Base-by-base conservation (phyloP, 2,888 invertebrate species). In the Limenitis camilla region DNA sequence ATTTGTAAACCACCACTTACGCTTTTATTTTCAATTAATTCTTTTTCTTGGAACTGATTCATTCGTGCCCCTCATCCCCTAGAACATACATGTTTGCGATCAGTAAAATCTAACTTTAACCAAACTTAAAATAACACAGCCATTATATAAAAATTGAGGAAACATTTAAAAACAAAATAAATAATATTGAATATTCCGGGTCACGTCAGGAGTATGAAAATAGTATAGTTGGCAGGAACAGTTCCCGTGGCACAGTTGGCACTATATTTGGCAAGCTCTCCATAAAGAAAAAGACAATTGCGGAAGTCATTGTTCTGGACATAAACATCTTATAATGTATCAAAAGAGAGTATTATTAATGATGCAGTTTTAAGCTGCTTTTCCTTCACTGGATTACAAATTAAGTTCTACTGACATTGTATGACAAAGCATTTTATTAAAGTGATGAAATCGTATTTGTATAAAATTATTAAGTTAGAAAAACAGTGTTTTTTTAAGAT, bases 241-340 rank as follows among this genome's bases (percentile, higher is more conserved):
- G 61, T 63, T 61, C 65, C 61, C 62, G 65, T 73, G 75, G 73
- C 78, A 74, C 65, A 71, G 67, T 74, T 75, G 72, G 69, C 70
- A 66, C 53, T 49, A 55, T 51, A 47, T 50, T 60, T 61, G 61
- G 61, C 61, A 53, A 55, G 56, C 52, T 52, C 38, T 45, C 51
- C 49, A 10, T 27, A 40, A 35, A 53, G 53, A 60, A 58, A 60
- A 55, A 56, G 57, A 62, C 66, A 64, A 59, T 65, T 65, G 59
- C 55, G 61, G 57, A 60, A 61, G 61, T 63, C 55, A 62, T 66
- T 65, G 63, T 63, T 43, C 55, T 53, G 45, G 45, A 49, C 53
- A 58, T 62, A 59, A 62, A 61, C 56, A 60, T 52, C 51, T 55
- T 58, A 55, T 56, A 58, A 51, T 52, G 56, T 56, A 58, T 56